Evolutionary conservation across 2,797 vertebrate genomes (phyloP).

Genomic region (Anas capensis): DNA sequence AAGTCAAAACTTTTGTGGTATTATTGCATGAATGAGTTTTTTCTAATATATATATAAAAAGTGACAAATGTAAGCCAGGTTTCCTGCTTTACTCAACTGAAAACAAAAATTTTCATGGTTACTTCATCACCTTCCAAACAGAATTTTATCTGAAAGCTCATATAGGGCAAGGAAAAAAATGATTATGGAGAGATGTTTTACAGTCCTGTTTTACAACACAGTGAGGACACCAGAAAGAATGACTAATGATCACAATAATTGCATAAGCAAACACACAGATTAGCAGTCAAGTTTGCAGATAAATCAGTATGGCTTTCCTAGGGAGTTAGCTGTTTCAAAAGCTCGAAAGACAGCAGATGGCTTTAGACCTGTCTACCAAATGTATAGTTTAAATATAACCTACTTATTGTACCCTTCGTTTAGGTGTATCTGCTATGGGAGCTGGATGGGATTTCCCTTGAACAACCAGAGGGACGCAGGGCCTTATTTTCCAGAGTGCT

Average conservation of each 20-base stretch:
- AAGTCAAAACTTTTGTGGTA: not conserved
- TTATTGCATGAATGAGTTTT: not conserved
- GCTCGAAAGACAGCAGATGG: not conserved
- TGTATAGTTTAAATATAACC: not conserved
- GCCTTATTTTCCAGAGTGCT: rapidly evolving
- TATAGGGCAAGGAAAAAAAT: not conserved
- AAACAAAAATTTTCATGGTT: not conserved
- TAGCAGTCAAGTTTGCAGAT: not conserved
- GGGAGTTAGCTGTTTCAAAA: not conserved
- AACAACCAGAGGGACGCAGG: rapidly evolving
- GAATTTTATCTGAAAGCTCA: not conserved
- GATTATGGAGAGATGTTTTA: not conserved
- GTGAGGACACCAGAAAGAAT: not conserved
- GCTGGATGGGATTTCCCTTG: not conserved
- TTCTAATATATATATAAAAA: not conserved
- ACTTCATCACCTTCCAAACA: not conserved
- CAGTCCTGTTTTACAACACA: not conserved
- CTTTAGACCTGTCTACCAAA: not conserved
- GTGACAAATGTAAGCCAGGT: not conserved
- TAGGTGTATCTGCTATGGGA: not conserved
- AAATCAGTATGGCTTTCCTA: not conserved
- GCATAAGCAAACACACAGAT: not conserved
- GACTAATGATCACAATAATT: not conserved
- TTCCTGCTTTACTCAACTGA: not conserved
- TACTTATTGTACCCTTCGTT: not conserved